Base-by-base conservation (phyloP, 2,888 invertebrate species). In the Leptopilina syphax region DNA sequence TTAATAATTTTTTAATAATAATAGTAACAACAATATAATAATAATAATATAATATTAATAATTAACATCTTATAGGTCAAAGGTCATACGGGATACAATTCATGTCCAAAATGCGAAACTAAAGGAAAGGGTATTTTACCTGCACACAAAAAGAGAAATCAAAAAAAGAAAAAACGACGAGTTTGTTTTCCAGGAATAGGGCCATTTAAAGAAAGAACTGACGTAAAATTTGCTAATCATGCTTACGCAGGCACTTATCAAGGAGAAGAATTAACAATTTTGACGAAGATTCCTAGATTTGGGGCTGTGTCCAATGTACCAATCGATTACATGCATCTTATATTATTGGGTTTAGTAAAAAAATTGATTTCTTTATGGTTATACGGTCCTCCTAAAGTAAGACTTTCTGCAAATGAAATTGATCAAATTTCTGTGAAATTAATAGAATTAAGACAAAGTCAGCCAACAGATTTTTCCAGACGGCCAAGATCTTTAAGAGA, bases 291-390 rank as follows among this genome's bases (percentile, higher is more conserved):
- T n/a, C n/a, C n/a, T n/a, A n/a, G n/a, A n/a, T n/a, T n/a, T n/a
- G n/a, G n/a, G n/a, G n/a, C n/a, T n/a, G n/a, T n/a, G n/a, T n/a
- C n/a, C n/a, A n/a, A n/a, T n/a, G n/a, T 83, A 44, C 77, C 81
- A 1, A 63, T 82, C 12, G 84, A 85, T 60, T 85, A 84, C 65
- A 85, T 90, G 89, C 91, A 90, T 77, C 77, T 89, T 7, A 81
- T 88, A 9, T 89, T 86, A 67, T 81, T 89, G 41, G 89, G 89
- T 10, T 6, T 12, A 6, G 7, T 54, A 7, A 54, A 54, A 12
- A 54, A 54, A 54, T 12, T 54, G 12, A 54, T 12, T 54, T 12
- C 1, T 54, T 10, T 54, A 5, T 54, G 54, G 54, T 12, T 54
- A 7, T 3, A 10, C 7, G 54, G 54, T 54, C 54, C 54, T 6